Evolutionary conservation across 2,888 invertebrate genomes (phyloP).

Genomic region (Pseudanteris insignis): DNA sequence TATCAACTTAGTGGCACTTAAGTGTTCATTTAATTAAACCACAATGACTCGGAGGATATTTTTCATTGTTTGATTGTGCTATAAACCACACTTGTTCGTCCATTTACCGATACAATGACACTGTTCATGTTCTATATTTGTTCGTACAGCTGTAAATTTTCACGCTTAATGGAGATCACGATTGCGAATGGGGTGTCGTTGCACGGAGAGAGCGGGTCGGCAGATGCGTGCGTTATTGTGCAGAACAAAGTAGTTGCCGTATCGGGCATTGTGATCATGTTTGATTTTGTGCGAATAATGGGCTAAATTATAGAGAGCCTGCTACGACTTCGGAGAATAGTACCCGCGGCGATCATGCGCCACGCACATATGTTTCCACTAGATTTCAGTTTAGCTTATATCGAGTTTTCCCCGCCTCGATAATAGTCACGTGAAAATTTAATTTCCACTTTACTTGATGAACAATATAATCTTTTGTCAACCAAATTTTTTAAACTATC

Average conservation of each 20-base stretch:
- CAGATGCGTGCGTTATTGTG: constrained; percentile 45
- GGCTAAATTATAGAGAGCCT: constrained; percentile 36
- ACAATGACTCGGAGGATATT: not conserved
- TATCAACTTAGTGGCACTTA: no score
- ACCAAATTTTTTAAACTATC: no score
- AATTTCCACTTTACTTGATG: no score
- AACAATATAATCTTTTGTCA: no score
- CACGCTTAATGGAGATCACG: constrained; percentile 37
- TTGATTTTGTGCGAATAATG: constrained; percentile 45
- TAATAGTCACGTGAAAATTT: no score
- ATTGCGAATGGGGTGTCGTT: constrained; percentile 24
- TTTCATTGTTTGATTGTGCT: constrained; percentile 9
- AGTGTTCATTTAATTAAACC: no score
- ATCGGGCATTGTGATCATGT: constrained; percentile 34
- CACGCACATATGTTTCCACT: constrained; percentile 33
- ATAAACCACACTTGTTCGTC: constrained; percentile 18
- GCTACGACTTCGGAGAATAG: constrained; percentile 27
- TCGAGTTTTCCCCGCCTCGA: no score
- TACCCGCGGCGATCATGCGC: constrained; percentile 18
- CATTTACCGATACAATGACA: constrained; percentile 36
- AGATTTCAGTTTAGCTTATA: constrained; percentile 9
- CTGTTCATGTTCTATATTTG: constrained; percentile 26
- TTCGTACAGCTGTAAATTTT: constrained; percentile 45
- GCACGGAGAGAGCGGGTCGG: constrained; percentile 26
- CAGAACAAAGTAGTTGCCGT: constrained; percentile 34